Evolutionary conservation across 2,113 vertebrate species (phyloP), one percentile per base, ranked within the genome.

Genomic region (rabbit (Oryctolagus cuniculus)): DNA sequence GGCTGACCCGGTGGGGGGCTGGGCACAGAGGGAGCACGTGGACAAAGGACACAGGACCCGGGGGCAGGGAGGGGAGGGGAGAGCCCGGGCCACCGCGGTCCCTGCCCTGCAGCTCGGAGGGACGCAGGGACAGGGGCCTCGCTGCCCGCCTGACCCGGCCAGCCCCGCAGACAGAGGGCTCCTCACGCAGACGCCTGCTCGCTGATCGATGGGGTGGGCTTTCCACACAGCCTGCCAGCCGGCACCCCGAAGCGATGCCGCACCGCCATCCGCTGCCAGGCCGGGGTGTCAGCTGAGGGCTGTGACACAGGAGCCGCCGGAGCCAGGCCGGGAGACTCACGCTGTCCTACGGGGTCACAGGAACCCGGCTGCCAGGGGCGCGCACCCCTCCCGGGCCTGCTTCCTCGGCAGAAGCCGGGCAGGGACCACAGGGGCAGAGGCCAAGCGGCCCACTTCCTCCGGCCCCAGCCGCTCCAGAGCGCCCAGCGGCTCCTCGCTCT

Each of bases 161-260:
- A 31, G 17, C 69, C 98, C 97, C 98, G 49, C 97, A 95, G 98
- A 98, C 99, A 98, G 98, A 98, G 98, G 97, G 98, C 98, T 98
- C 98, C 98, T 97, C 96, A 93, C 97, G 96, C 96, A 93, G 94
- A 96, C 97, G 96, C 96, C 95, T 96, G 91, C 79, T 87, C 84
- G 0, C 93, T 97, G 98, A 98, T 97, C 95, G 98, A 98, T 98
- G 87, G 97, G 97, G 95, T 98, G 97, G 97, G 91, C 97, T 98
- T 98, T 98, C 98, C 98, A 98, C 82, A 34, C 81, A 86, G 92
- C 94, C 96, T 84, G 95, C 98, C 93, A 98, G 98, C 96, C 78
- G 80, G 97, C 97, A 91, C 0, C 67, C 89, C 95, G 94, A 97
- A 94, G 97, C 1, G 0, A n/a, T 13, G 38, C 70, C 2, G 70